Evolutionary conservation across 2,113 vertebrate genomes (phyloP), one percentile per base, ranked within the genome.

Genomic region (Sitta europaea): DNA sequence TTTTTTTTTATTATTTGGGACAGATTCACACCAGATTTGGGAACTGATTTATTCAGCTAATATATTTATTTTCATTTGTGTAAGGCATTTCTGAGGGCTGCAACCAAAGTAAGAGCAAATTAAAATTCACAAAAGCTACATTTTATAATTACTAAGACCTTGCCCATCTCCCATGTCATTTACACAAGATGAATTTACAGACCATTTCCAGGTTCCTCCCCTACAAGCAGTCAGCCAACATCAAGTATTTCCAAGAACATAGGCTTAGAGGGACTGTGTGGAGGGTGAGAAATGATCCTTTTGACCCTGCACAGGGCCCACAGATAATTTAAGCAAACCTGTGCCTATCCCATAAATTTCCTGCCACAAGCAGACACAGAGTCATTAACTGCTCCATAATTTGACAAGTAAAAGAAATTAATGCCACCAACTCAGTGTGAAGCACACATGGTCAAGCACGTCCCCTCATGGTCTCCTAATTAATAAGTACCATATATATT

Each of bases 61-160:
- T 53, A 29, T 53, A 82, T 75, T 93, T 94, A 36, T 93, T 87
- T 86, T 50, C 71, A 68, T 57, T 87, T 75, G 22, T 13, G 11
- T 85, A 88, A 90, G 62, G 51, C 22, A 63, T 19, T 93, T 86
- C 31, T 0, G 0, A 92, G 50, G 6, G 0, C 28, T 93, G 28
- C 53, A 84, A 94, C 61, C 43, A 82, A 86, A 92, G 54, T 22
- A 86, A 88, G 54, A 77, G 33, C 79, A 83, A 86, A 70, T 81
- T 85, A 45, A 74, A 91, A 87, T 65, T 82, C 74, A 79, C 70
- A 65, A 76, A 88, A 82, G 66, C 42, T 82, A 66, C 59, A 14
- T 10, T 86, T 90, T 87, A 23, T 50, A 86, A 88, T 68, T 88
- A 93, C 35, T 42, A 54, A 87, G 31, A 83, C 24, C 27, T 33